These are phyloP conservation scores for Pyrgus malvae DNA, from an alignment of 2,888 invertebrate genomes.

Conservation along the genomic window DNA sequence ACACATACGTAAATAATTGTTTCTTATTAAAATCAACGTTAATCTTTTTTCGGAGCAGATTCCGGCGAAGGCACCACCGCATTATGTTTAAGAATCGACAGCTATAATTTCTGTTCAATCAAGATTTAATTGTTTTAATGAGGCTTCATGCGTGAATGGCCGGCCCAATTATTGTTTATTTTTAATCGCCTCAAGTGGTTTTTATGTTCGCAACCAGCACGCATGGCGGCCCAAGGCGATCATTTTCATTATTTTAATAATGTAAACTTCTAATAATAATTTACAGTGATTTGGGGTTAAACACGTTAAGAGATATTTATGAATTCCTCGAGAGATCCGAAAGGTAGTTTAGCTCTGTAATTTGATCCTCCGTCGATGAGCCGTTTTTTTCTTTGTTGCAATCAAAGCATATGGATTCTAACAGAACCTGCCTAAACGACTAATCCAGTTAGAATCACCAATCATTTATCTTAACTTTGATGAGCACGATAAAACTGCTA, in stretches of 20 bases:
- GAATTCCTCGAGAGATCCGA: constrained; percentile 62
- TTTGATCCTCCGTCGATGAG: constrained; percentile 60
- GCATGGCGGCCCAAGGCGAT: constrained; percentile 75
- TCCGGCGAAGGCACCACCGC: constrained; percentile 72
- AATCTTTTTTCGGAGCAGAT: constrained; percentile 79
- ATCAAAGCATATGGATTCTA: constrained; percentile 30
- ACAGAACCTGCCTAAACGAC: constrained; percentile 3
- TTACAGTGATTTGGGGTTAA: constrained; percentile 81
- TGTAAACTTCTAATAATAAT: constrained; percentile 82
- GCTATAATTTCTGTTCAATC: constrained; percentile 83
- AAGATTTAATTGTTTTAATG: constrained; percentile 83
- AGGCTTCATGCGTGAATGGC: constrained; percentile 81
- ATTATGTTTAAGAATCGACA: constrained; percentile 81
- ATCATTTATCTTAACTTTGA: background rate
- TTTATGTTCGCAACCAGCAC: constrained; percentile 79
- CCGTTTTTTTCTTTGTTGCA: constrained; percentile 52
- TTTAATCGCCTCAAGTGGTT: constrained; percentile 81
- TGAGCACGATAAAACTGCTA: too few species aligned
- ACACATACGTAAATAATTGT: constrained; percentile 77
- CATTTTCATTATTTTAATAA: constrained; percentile 83
- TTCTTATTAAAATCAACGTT: constrained; percentile 81
- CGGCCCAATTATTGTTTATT: constrained; percentile 82
- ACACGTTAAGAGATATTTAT: constrained; percentile 80
- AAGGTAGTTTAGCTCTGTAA: constrained; percentile 66
- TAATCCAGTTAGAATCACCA: background rate